A percentile compares a stretch with the other conserved stretches of the same genome.
phyloP scores from a whole-genome alignment of 1,140 invertebrate genomes.

The Berghia stephanieae region DNA sequence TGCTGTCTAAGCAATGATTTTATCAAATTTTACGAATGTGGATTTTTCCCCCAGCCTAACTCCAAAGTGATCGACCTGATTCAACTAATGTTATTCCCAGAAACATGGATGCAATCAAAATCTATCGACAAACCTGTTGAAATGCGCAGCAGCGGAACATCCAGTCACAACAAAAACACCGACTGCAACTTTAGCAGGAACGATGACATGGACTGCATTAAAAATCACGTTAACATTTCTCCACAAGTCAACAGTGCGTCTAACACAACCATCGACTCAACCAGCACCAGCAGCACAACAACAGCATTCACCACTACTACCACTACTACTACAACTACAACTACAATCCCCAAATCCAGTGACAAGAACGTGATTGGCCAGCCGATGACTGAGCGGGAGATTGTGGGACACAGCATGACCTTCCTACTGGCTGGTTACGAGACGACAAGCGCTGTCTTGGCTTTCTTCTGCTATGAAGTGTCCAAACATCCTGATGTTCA shows the following conservation, averaged over 20 bases:
- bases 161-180: too few relatives aligned
- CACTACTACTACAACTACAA: background rate
- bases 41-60: slow-evolving; percentile 39
- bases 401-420: slow-evolving; percentile 57
- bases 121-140: too few relatives aligned
- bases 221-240: too few relatives aligned
- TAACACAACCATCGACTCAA: too few relatives aligned
- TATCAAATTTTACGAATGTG: slow-evolving; percentile 9
- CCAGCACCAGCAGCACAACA: slow-evolving; percentile 10
- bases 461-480: slow-evolving; percentile 67
- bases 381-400: slow-evolving; percentile 53
- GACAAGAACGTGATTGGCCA: too few relatives aligned
- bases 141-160: too few relatives aligned
- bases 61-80: slow-evolving; percentile 50
- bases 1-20: background rate
- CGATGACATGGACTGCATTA: too few relatives aligned
- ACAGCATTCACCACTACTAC: background rate
- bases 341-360: too few relatives aligned
- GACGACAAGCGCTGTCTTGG: slow-evolving; percentile 69
- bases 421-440: slow-evolving; percentile 65
- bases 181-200: too few relatives aligned
- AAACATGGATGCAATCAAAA: too few relatives aligned
- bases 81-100: slow-evolving; percentile 58
- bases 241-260: too few relatives aligned
- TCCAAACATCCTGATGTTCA: slow-evolving; percentile 67